A percentile compares a stretch with the other conserved stretches of the same genome.
These are phyloP conservation scores for Junonia oenone DNA, from an alignment of 2,888 invertebrate species.

Conservation along the genomic window DNA sequence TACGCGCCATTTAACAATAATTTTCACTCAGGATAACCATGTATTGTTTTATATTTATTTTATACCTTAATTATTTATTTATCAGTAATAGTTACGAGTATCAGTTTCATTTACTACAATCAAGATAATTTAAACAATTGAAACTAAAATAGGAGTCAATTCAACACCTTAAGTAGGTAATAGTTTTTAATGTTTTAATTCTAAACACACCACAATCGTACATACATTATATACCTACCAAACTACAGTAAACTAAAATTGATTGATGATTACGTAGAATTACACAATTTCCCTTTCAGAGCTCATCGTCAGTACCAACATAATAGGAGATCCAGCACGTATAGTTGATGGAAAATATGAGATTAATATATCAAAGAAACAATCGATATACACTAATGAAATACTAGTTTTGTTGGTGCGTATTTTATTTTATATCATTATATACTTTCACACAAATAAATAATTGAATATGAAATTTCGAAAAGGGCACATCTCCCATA, in stretches of 20 bases:
- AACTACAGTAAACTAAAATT: no score
- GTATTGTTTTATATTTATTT: no score
- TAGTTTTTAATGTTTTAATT: not conserved
- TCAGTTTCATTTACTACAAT: no score
- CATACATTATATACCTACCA: not conserved
- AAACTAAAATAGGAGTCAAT: no score
- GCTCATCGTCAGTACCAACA: slow-evolving; percentile 32
- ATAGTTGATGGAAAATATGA: slow-evolving; percentile 27
- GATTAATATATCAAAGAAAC: slow-evolving; percentile 30
- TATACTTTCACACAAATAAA: not conserved
- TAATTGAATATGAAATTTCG: no score
- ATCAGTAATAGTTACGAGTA: no score
- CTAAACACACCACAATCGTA: not conserved
- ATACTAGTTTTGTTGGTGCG: slow-evolving; percentile 40
- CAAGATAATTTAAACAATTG: no score
- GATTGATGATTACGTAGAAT: not conserved
- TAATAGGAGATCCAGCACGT: slow-evolving; percentile 34
- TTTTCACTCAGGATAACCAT: no score
- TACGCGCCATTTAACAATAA: no score
- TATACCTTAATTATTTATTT: no score
- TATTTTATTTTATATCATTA: slow-evolving; percentile 10
- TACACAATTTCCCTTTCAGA: slow-evolving; percentile 33
- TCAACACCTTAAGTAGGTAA: no score
- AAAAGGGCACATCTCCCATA: no score
- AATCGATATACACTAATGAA: slow-evolving; percentile 24